These are phyloP conservation scores for Nemotelus pantherinus DNA, from an alignment of 2,888 invertebrate genomes.

Conservation along the genomic window DNA sequence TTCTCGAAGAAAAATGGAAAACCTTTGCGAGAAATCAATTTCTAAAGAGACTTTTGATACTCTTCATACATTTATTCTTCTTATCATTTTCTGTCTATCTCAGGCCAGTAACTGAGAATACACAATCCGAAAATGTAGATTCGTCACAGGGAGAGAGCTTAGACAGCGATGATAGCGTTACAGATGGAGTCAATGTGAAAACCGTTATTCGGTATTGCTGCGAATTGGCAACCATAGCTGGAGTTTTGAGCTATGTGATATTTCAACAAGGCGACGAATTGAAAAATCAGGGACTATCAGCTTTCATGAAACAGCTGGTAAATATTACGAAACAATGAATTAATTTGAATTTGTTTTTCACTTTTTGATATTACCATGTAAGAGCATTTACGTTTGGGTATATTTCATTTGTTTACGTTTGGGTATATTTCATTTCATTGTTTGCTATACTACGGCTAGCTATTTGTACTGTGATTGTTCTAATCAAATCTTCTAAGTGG, in stretches of 20 bases:
- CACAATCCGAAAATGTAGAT: slow-evolving; percentile 54
- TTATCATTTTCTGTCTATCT: slow-evolving; percentile 92
- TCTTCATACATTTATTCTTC: slow-evolving; percentile 86
- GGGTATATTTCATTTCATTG: neutral
- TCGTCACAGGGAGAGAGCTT: neutral
- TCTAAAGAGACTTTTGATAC: slow-evolving; percentile 86
- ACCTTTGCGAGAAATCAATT: slow-evolving; percentile 96
- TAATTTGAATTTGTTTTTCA: neutral
- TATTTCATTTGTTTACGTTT: neutral
- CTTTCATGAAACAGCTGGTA: slow-evolving; percentile 93
- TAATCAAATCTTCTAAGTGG: too few relatives aligned
- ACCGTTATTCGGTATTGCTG: slow-evolving; percentile 74
- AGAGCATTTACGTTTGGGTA: neutral
- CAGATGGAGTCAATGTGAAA: slow-evolving; percentile 64
- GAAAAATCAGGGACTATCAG: slow-evolving; percentile 89
- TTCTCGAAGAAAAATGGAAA: slow-evolving; percentile 99
- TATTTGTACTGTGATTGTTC: too few relatives aligned
- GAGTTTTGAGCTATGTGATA: slow-evolving; percentile 87
- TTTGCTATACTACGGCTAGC: too few relatives aligned
- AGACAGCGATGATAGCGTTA: slow-evolving; percentile 53
- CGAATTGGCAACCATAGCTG: slow-evolving; percentile 85
- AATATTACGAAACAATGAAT: slow-evolving; percentile 54
- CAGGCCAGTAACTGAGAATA: slow-evolving; percentile 71
- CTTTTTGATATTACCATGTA: neutral
- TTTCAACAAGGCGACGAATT: slow-evolving; percentile 95